phyloP scores from a whole-genome alignment of 64 coral and sea anemone species.

The Dendrophyllia cribrosa region DNA sequence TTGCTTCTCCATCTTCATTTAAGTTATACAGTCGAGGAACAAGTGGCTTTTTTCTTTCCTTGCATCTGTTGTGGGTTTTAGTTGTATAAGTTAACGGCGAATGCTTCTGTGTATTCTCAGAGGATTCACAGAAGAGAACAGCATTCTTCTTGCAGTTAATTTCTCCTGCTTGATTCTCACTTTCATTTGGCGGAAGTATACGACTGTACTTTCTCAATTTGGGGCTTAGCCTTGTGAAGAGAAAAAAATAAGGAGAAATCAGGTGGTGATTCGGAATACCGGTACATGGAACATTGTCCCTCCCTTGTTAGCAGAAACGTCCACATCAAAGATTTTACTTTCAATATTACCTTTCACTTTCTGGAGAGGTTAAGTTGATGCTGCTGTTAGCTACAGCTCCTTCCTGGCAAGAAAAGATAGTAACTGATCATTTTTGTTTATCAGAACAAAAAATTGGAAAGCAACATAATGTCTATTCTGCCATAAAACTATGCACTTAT shows the following conservation, averaged over 20 bases:
- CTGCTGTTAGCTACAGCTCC: neutral
- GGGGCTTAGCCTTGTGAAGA: neutral
- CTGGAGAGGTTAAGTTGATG: neutral
- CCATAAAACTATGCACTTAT: no score
- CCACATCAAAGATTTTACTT: no score
- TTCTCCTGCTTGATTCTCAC: neutral
- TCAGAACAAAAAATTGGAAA: no score
- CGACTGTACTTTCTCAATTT: conserved; percentile 1
- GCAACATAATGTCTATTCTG: no score
- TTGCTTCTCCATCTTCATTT: neutral
- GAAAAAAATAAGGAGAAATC: no score
- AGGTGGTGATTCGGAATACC: no score
- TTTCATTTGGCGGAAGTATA: neutral
- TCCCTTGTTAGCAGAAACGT: no score
- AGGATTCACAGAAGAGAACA: neutral
- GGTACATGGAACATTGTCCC: no score
- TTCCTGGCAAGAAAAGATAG: neutral
- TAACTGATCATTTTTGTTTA: no score
- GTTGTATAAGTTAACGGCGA: neutral
- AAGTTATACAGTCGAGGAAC: neutral
- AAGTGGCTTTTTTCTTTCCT: conserved; percentile 11
- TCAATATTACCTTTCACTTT: neutral
- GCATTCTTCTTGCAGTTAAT: neutral
- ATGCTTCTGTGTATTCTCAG: neutral
- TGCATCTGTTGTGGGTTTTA: neutral